Evolutionary conservation across 1,140 invertebrate genomes (phyloP), one percentile per base, ranked within the genome.

Genomic region (Prorops nasuta): DNA sequence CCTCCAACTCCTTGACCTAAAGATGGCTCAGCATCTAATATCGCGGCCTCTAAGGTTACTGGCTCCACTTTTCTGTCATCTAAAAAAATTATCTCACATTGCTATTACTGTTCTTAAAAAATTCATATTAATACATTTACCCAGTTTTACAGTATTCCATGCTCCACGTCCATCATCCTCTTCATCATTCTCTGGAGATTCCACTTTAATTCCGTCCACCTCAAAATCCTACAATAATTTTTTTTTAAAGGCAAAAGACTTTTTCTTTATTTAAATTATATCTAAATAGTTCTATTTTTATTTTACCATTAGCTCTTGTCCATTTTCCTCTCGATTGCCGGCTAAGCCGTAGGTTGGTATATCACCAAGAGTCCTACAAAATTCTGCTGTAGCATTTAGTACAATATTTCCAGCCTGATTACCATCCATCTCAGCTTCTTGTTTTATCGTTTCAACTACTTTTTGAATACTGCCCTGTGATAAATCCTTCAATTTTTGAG

Each of bases 371-470:
- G 93, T 95, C 56, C 96, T 83, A 73, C 96, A 98, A 80, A 98
- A 98, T 80, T 98, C 96, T 1, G 94, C 94, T 0, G 94, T 98
- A 10, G 93, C 87, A 79, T 98, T 96, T 21, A 98, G 75, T 21
- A 92, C 83, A 58, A 98, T 96, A 51, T 81, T 81, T 2, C 81
- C 79, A 24, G 65, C 40, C 18, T 74, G 72, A 44, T 67, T 63
- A 31, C 67, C 64, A 9, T 67, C 66, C 19, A 53, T 65, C 3
- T 75, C 66, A 16, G 62, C 67, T 50, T 77, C 71, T 22, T 70
- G 66, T 67, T 67, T 83, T 60, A 70, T 80, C 63, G 45, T 64
- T 43, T 71, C 28, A 37, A 58, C 47, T 60, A 75, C 43, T 55
- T 72, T 67, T 58, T 83, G 66, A 31, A 72, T 66, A 12, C 74